Conservation (phyloP, 2,113 vertebrate genomes). For the Ammospiza caudacuta region DNA sequence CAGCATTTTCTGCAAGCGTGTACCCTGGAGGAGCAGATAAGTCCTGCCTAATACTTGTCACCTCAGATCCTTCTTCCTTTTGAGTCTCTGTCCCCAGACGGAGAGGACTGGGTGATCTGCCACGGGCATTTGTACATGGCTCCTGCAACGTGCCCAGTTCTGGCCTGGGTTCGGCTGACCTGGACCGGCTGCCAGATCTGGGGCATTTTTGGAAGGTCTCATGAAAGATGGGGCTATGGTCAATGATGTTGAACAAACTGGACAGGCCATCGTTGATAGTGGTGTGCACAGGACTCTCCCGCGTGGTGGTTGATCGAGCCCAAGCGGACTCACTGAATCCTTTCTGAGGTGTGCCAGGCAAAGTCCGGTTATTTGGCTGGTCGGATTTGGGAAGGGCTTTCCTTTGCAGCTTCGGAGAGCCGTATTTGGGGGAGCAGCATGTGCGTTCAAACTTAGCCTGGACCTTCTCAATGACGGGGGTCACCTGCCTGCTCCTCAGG, state of each 20-base stretch:
- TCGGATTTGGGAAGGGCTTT: slow-evolving; percentile 81
- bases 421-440: slow-evolving; percentile 97
- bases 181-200: slow-evolving; percentile 85
- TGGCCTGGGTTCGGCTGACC: slow-evolving; percentile 76
- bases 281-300: slow-evolving; percentile 96
- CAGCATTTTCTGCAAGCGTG: slow-evolving; percentile 88
- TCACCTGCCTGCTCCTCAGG: slow-evolving; percentile 88
- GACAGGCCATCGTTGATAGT: slow-evolving; percentile 97
- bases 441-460: slow-evolving; percentile 96
- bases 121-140: slow-evolving; percentile 75
- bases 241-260: slow-evolving; percentile 98
- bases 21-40: slow-evolving; percentile 92
- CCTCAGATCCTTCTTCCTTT: slow-evolving; percentile 86
- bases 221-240: slow-evolving; percentile 87
- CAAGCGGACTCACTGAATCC: slow-evolving; percentile 95
- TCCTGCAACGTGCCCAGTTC: slow-evolving; percentile 79
- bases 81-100: slow-evolving; percentile 82
- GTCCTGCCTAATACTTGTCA: slow-evolving; percentile 87
- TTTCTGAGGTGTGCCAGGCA: slow-evolving; percentile 83
- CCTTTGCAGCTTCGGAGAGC: slow-evolving; percentile 94
- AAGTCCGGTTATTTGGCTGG: slow-evolving; percentile 74
- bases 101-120: slow-evolving; percentile 92
- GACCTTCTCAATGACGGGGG: slow-evolving; percentile 86
- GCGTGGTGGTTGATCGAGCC: slow-evolving; percentile 95
- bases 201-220: slow-evolving; percentile 86